Percentiles rank a stretch among this genome's conserved stretches.
phyloP scores from a whole-genome alignment of 2,888 invertebrate species.

The Mycalesis mineus region DNA sequence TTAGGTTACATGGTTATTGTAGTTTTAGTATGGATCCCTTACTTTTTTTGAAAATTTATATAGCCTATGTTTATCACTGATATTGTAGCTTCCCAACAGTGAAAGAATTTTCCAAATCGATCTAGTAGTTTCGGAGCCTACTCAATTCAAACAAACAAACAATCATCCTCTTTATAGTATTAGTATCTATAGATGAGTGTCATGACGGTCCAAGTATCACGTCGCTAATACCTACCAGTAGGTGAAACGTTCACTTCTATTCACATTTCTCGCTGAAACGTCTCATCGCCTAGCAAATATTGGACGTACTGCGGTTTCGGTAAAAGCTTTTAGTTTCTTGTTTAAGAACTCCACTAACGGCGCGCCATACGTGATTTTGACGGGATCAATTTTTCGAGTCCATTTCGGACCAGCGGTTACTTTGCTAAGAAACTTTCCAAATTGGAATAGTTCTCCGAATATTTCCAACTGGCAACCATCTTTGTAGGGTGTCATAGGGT shows the following conservation, averaged over 20 bases:
- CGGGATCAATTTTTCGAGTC: constrained; percentile 47
- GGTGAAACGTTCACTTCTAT: constrained; percentile 13
- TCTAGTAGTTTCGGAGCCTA: too few relatives aligned
- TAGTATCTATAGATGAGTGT: too few relatives aligned
- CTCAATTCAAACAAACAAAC: too few relatives aligned
- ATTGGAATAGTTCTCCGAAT: constrained; percentile 72
- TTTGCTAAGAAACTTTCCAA: constrained; percentile 65
- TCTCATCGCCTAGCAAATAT: constrained; percentile 7
- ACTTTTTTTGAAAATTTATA: too few relatives aligned
- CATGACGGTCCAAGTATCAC: too few relatives aligned
- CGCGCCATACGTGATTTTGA: constrained; percentile 21
- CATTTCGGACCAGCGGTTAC: constrained; percentile 55
- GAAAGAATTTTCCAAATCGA: too few relatives aligned
- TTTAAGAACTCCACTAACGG: constrained; percentile 9
- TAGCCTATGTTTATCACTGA: too few relatives aligned
- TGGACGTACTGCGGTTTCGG: neutral
- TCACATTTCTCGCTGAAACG: constrained; percentile 10
- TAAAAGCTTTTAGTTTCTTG: constrained; percentile 13
- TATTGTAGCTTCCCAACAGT: too few relatives aligned
- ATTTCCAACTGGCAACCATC: constrained; percentile 65
- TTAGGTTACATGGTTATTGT: too few relatives aligned
- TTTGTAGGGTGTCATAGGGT: constrained; percentile 47
- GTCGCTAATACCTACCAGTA: too few relatives aligned
- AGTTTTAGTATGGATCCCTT: too few relatives aligned
- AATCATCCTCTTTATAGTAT: too few relatives aligned